Conservation (phyloP, 2,113 vertebrate species). For the Scortum barcoo region DNA sequence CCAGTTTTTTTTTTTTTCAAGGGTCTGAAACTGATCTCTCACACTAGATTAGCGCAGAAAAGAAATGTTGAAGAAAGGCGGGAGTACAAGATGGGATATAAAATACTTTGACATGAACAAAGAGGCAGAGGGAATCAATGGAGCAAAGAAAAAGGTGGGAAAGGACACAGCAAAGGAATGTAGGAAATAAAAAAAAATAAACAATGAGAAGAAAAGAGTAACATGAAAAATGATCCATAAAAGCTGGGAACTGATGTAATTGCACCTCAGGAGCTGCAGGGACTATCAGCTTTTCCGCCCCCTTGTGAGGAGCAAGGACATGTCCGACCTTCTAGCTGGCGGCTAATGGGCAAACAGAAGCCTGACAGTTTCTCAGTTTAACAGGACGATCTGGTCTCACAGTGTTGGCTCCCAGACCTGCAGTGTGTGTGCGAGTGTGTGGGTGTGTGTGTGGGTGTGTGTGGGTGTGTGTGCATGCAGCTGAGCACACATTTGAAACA, state of each 20-base stretch:
- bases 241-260: background rate
- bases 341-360: slow-evolving; percentile 60
- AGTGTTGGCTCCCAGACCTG: slow-evolving; percentile 41
- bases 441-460: slow-evolving; percentile 27
- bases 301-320: slow-evolving; percentile 39
- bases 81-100: background rate
- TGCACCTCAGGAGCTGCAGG: slow-evolving; percentile 4
- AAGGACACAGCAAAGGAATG: background rate
- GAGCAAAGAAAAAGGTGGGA: background rate
- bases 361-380: slow-evolving; percentile 48
- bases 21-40: background rate
- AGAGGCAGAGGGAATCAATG: slow-evolving; percentile 11
- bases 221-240: slow-evolving; percentile 15
- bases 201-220: background rate
- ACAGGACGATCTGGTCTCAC: slow-evolving; percentile 41
- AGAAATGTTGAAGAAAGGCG: background rate
- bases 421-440: slow-evolving; percentile 5
- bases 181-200: background rate
- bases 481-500: slow-evolving; percentile 61
- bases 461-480: slow-evolving; percentile 6
- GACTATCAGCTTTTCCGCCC: background rate
- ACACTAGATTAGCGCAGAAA: background rate
- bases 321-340: slow-evolving; percentile 17
- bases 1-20: slow-evolving; percentile 14
- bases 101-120: background rate